phyloP scores from a whole-genome alignment of 1,140 invertebrate genomes.

The Himalopsyche phryganea region DNA sequence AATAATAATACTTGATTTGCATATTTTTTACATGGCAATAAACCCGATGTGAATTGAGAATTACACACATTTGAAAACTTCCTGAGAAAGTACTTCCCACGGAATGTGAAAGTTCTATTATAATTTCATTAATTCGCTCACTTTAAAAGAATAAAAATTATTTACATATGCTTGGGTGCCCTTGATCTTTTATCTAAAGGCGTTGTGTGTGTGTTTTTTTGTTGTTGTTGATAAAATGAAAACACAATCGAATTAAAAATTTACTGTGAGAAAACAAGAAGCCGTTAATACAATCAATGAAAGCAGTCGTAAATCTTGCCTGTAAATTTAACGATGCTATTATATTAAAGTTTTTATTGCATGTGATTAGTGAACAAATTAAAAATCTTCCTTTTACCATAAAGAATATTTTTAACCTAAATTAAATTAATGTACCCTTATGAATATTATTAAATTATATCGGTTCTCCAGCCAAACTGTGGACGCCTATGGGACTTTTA shows the following conservation, averaged over 20 bases:
- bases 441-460: no score
- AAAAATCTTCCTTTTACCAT: no score
- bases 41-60: background rate
- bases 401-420: no score
- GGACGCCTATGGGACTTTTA: no score
- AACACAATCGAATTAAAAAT: background rate
- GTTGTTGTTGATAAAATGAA: background rate
- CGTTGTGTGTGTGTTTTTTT: background rate
- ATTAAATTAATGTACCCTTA: no score
- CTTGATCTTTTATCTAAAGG: constrained; percentile 1
- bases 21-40: constrained; percentile 18
- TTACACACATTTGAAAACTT: constrained; percentile 2
- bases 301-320: no score
- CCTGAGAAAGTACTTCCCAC: constrained; percentile 34
- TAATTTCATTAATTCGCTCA: constrained; percentile 6
- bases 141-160: no score
- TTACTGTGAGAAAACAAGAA: background rate
- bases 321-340: no score
- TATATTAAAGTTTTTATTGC: no score
- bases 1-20: constrained; percentile 15
- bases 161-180: background rate
- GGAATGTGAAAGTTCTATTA: constrained; percentile 32
- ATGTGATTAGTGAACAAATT: no score
- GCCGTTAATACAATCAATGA: no score
- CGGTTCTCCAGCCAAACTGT: no score